phyloP scores from a whole-genome alignment of 2,797 vertebrate genomes.

The Onychomys leucogaster region DNA sequence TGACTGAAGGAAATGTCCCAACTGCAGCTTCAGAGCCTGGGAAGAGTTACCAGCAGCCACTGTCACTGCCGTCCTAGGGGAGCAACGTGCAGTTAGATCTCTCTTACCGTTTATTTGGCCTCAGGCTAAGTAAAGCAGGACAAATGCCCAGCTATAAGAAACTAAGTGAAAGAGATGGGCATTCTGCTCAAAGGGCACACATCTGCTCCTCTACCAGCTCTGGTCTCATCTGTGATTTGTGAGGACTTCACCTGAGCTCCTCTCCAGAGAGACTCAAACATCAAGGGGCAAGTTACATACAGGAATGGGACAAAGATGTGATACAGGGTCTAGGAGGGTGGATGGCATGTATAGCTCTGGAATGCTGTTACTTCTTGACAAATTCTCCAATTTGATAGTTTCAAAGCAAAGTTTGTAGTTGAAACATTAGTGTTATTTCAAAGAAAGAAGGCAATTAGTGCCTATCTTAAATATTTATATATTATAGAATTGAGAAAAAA shows the following conservation, averaged over 20 bases:
- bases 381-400: neutral
- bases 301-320: neutral
- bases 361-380: neutral
- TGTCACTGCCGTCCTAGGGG: neutral
- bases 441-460: neutral
- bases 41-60: neutral
- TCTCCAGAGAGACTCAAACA: neutral
- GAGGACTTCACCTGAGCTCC: neutral
- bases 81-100: neutral
- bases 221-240: neutral
- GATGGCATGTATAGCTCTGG: neutral
- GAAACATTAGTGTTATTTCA: neutral
- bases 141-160: neutral
- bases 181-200: too few relatives aligned
- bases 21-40: constrained; percentile 33
- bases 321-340: neutral
- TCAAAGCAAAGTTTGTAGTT: neutral
- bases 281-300: neutral
- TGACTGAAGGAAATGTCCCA: constrained; percentile 36
- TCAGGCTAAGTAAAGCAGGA: neutral
- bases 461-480: neutral
- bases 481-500: neutral
- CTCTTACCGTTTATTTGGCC: constrained; percentile 8
- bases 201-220: neutral
- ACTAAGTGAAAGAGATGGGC: neutral